phyloP scores from a whole-genome alignment of 2,113 vertebrate genomes.

The Xyrauchen texanus region DNA sequence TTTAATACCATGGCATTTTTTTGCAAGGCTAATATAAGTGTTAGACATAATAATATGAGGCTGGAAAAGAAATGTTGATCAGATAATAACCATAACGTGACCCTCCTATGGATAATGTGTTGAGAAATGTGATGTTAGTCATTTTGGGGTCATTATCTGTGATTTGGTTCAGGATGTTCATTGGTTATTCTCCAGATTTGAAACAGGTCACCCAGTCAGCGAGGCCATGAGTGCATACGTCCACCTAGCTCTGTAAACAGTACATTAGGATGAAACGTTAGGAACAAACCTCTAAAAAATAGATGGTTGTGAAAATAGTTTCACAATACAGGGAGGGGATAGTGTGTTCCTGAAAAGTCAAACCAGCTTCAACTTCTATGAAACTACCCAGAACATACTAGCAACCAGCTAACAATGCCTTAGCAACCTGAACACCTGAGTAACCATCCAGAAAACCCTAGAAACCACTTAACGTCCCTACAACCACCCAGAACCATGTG shows the following conservation, averaged over 20 bases:
- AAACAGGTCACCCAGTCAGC: neutral
- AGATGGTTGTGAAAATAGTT: conserved; percentile 23
- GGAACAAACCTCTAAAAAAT: conserved; percentile 13
- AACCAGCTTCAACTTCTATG: no score
- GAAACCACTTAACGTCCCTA: no score
- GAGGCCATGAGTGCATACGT: neutral
- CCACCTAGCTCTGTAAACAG: conserved; percentile 38
- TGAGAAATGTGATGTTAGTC: neutral
- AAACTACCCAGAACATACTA: no score
- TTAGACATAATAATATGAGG: neutral
- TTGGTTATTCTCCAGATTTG: neutral
- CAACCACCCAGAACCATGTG: no score
- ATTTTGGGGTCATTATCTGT: neutral
- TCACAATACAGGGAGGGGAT: conserved; percentile 12
- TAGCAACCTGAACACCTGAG: no score
- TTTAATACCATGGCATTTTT: no score
- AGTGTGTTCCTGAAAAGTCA: neutral
- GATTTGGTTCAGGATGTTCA: neutral
- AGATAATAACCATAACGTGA: neutral
- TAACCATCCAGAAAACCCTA: no score
- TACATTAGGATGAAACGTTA: neutral
- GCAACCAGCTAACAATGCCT: no score
- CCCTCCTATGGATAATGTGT: no score
- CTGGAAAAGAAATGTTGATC: neutral
- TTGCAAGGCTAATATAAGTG: neutral